These are phyloP conservation scores for Melikaiella ostensackeni DNA, from an alignment of 2,888 invertebrate species.

Conservation along the genomic window DNA sequence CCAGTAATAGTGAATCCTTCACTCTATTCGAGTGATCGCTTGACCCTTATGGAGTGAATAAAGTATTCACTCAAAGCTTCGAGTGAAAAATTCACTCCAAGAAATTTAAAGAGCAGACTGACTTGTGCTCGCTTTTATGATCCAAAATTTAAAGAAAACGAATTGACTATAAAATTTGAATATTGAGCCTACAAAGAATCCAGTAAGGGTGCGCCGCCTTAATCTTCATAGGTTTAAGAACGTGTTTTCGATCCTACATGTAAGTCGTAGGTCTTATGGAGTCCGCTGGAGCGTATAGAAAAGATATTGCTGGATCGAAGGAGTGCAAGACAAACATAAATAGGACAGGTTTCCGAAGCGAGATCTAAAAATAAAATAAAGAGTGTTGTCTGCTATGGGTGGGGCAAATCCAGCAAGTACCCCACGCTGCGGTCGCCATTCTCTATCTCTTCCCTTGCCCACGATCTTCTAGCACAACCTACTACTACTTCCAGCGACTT, in stretches of 20 bases:
- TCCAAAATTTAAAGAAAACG: neutral
- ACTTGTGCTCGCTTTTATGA: neutral
- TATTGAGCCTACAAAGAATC: neutral
- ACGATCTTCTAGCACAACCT: constrained; percentile 43
- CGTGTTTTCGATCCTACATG: neutral
- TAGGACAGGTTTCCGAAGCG: constrained; percentile 69
- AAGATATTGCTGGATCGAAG: constrained; percentile 19
- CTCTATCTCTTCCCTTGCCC: constrained; percentile 51
- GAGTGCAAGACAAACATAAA: constrained; percentile 63
- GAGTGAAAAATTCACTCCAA: too few relatives aligned
- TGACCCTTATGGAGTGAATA: too few relatives aligned
- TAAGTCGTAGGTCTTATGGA: constrained; percentile 9
- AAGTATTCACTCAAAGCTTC: too few relatives aligned
- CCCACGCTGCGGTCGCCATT: constrained; percentile 44
- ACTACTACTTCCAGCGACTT: constrained; percentile 31
- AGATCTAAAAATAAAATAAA: constrained; percentile 69
- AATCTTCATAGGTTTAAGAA: constrained; percentile 8
- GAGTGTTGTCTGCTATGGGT: constrained; percentile 41
- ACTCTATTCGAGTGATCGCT: too few relatives aligned
- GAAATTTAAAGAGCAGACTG: too few relatives aligned
- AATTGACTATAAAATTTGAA: neutral
- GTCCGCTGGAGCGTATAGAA: constrained; percentile 30
- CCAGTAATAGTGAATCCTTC: too few relatives aligned
- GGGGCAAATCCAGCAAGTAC: constrained; percentile 23
- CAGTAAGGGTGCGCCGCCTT: neutral